These are phyloP conservation scores for Euura lappo DNA, from an alignment of 1,140 invertebrate genomes.

Conservation along the genomic window DNA sequence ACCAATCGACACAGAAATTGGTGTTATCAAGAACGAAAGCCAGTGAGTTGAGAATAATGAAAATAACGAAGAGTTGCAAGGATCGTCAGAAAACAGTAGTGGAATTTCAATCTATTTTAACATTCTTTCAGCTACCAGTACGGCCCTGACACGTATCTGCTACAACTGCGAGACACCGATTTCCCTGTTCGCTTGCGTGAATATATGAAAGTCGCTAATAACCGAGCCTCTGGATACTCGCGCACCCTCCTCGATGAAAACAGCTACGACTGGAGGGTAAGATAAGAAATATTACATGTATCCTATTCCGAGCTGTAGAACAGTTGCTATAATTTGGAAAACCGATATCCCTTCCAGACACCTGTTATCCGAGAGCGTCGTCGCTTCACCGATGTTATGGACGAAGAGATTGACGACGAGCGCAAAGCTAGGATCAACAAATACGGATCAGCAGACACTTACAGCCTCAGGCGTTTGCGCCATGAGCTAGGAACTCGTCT, in stretches of 20 bases:
- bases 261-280: conserved; percentile 78
- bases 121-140: conserved; percentile 81
- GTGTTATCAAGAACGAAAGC: conserved; percentile 81
- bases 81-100: conserved; percentile 14
- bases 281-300: conserved; percentile 24
- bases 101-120: conserved; percentile 7
- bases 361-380: conserved; percentile 88
- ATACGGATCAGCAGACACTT: conserved; percentile 74
- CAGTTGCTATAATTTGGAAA: neutral
- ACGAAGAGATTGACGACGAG: conserved; percentile 94
- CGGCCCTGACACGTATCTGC: conserved; percentile 93
- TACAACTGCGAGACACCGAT: conserved; percentile 90
- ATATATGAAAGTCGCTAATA: conserved; percentile 90
- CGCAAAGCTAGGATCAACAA: conserved; percentile 78
- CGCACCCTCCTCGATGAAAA: conserved; percentile 70
- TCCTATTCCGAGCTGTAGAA: neutral
- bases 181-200: conserved; percentile 90
- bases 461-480: conserved; percentile 74
- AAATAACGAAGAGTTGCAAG: neutral
- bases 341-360: conserved; percentile 61
- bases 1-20: conserved; percentile 84
- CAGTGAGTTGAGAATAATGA: conserved; percentile 68
- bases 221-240: conserved; percentile 72
- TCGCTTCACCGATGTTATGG: conserved; percentile 93
- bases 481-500: conserved; percentile 82